Evolutionary conservation across 2,797 vertebrate genomes (phyloP).

Genomic region (Threskiornis aethiopicus): DNA sequence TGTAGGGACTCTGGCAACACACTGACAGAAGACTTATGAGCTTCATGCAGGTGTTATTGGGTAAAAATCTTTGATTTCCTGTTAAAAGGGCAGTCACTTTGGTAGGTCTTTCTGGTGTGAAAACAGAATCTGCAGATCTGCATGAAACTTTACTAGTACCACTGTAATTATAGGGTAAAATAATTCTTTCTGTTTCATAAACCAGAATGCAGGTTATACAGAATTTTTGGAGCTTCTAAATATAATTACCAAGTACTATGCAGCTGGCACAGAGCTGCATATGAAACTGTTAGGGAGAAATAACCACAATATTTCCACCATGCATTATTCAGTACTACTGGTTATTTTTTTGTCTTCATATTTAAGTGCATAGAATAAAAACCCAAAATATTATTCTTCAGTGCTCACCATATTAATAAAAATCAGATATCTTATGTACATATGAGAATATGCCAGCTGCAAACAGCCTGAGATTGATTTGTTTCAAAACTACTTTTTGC

Average conservation of each 20-base stretch:
- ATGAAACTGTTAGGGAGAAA: background rate
- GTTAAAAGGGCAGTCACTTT: background rate
- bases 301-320: background rate
- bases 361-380: background rate
- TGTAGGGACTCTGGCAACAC: background rate
- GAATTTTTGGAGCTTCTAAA: conserved; percentile 24
- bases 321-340: background rate
- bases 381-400: background rate
- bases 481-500: background rate
- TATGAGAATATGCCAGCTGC: background rate
- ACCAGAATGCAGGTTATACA: conserved; percentile 15
- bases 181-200: conserved; percentile 49
- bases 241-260: background rate
- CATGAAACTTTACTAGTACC: background rate
- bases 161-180: conserved; percentile 22
- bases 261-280: background rate
- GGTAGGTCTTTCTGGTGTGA: background rate
- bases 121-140: background rate
- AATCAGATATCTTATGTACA: background rate
- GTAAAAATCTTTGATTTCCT: background rate
- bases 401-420: background rate
- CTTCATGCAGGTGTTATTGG: background rate
- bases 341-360: conserved; percentile 11
- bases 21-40: background rate
- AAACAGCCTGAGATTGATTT: background rate